Base-by-base conservation (phyloP, 2,113 vertebrate genomes). In the Perca fluviatilis region DNA sequence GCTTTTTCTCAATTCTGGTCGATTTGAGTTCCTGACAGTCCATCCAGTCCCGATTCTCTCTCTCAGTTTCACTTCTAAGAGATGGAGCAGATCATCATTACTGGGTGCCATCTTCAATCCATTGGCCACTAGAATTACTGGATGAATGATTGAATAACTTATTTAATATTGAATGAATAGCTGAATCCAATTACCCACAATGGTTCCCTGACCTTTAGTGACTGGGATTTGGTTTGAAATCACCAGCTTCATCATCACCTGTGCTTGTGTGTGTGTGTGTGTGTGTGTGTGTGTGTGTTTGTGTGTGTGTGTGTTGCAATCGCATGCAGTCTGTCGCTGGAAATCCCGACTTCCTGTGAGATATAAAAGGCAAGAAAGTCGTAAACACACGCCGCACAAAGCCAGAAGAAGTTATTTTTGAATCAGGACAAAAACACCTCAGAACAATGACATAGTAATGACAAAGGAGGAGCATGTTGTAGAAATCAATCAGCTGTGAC, bases 401-500 rank as follows among this genome's bases (percentile, higher is more conserved):
- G 71, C 63, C 67, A 40, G 71, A 62, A 46, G 25, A 57, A 10
- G 21, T 69, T 90, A 88, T 92, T 92, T 89, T 79, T 3, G 74
- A 85, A 61, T 49, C n/a, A 47, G 51, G 23, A 86, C 70, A 85
- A 80, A 84, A 80, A 73, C 66, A 76, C 40, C 63, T 81, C 33
- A 27, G 46, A 74, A 85, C 69, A 71, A 72, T 77, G 58, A 79
- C 57, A 65, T 2, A 62, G 56, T 36, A 70, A 61, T 73, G 61
- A 49, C 80, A 61, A 46, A 50, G 50, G 60, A 79, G 77, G 3
- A 3, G 60, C 23, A 33, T 25, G 19, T 50, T 61, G 54, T 10
- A 30, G 74, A 57, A 74, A 92, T 93, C 83, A 66, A 81, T 91
- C 90, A 86, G 63, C 19, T 6, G 36, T 81, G 90, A 82, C 89